Base-by-base conservation (phyloP, 2,888 invertebrate genomes). In the Amblyjoppa fuscipennis region DNA sequence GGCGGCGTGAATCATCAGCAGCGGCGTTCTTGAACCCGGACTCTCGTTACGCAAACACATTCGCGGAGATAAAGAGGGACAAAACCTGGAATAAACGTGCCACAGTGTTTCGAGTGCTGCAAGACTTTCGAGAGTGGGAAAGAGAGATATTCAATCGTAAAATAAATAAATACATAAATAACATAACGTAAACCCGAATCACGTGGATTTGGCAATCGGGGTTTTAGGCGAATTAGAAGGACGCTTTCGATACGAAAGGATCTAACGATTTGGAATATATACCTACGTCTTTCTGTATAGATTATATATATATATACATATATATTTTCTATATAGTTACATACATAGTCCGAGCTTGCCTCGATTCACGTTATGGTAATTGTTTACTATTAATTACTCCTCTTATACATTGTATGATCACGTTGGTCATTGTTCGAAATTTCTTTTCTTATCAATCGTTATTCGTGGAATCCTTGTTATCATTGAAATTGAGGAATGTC, bases 1-100 rank as follows among this genome's bases (percentile, higher is more conserved):
- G 89, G 87, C 89, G 87, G 90, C 89, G 90, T 92, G 92, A 91
- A 91, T 90, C 91, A 92, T 88, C 92, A 87, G 77, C 89, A 88
- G 87, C 79, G 79, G 75, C 89, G 89, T 89, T 89, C 87, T 81
- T 89, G 88, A 87, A 87, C 88, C 89, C 85, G 82, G 82, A 85
- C 79, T 82, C 79, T 70, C 70, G 80, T 64, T 51, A 81, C 83
- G 83, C 85, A 56, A 59, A 59, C 69, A 75, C 61, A 66, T 66
- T 28, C 38, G 34, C 53, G 25, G 1, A 74, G 34, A 53, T 64
- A 53, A 7, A n/a, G 51, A 53, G 31, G 31, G 1, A 53, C 6
- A 31, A 38, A 59, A 59, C 16, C 13, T 4, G 59, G 28, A 59
- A 66, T 38, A 59, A 82, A 53, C 71, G 76, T 56, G 66, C 16